Base-by-base conservation (phyloP, 2,797 vertebrate species). In the Anabas testudineus region DNA sequence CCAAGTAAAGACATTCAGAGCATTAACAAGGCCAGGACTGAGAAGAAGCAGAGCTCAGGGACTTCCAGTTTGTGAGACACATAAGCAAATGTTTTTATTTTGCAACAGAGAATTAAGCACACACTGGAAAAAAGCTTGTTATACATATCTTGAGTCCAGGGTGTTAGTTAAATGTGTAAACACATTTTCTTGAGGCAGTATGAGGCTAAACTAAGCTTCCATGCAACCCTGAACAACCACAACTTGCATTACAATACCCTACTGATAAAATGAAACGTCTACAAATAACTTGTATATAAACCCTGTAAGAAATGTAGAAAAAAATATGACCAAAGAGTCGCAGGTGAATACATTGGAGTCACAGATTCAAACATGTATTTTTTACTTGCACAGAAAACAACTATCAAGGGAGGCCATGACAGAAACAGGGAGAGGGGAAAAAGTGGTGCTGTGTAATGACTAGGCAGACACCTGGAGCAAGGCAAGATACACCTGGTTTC, bases 401-500 rank as follows among this genome's bases (percentile, higher is more conserved):
- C 82, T 68, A 87, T 87, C 85, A 87, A 74, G 65, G 59, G 43
- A 54, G 76, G 57, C 53, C 4, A 3, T 60, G 53, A 59, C 41
- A 59, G 69, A 71, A 45, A 76, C 76, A 81, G 56, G 36, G 66
- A 80, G 80, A 84, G 64, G 37, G 83, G 81, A 90, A 91, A 91
- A 89, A 85, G 86, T 80, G 78, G 55, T 73, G 81, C 36, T 0
- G 4, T 56, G 82, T 89, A 92, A 91, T 87, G 59, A 91, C 71
- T 78, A 81, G 80, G 83, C 87, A 81, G 89, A 90, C 91, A 92
- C 89, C 91, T 92, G 91, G 87, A 87, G 74, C 48, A 34, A 47
- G 75, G 54, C 4, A 28, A 78, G 67, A 65, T 84, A 86, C 90
- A 91, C 89, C 91, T 91, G 91, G 88, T 90, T 90, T 81, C 78